Base-by-base conservation (phyloP, 2,797 vertebrate species). In the Coluber constrictor region DNA sequence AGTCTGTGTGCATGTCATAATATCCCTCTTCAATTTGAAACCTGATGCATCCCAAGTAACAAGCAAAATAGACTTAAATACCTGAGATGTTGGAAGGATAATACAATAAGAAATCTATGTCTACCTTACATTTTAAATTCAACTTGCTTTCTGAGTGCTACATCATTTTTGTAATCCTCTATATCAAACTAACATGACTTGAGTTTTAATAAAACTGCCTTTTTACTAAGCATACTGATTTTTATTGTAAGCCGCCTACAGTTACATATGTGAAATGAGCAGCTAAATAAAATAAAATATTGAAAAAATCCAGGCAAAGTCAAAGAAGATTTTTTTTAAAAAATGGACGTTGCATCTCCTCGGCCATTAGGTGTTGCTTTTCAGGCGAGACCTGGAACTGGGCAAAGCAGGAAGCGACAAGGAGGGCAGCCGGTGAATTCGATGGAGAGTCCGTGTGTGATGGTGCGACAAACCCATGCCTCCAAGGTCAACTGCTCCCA, bases 91-190 rank as follows among this genome's bases (percentile, higher is more conserved):
- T 93, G 91, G 92, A 66, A 83, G 43, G 91, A 0, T 47, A 74
- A 91, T 91, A 93, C 92, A 90, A 87, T 95, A 93, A 89, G 56
- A 90, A 87, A n/a, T 32, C 47, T 43, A 43, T 29, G 29, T n/a
- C 37, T 55, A 57, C 8, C 27, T 91, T 43, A 54, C 9, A 56
- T 89, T 86, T 83, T 56, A 91, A 91, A 55, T 55, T 63, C 37
- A 61, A 13, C 32, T 59, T 86, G 29, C n/a, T 87, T 90, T 74
- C 83, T 29, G 59, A 83, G 74, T 55, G 16, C 12, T 92, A 43
- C 25, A 57, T 57, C 55, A 70, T 88, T 51, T 61, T 61, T 83
- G 59, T 32, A 89, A 79, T 54, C 63, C 4, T 51, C 55, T 87
- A 54, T 66, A 90, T 87, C 59, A 87, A 70, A 57, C 3, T 57